phyloP scores from a whole-genome alignment of 2,113 vertebrate species.

The Pluvialis apricaria region DNA sequence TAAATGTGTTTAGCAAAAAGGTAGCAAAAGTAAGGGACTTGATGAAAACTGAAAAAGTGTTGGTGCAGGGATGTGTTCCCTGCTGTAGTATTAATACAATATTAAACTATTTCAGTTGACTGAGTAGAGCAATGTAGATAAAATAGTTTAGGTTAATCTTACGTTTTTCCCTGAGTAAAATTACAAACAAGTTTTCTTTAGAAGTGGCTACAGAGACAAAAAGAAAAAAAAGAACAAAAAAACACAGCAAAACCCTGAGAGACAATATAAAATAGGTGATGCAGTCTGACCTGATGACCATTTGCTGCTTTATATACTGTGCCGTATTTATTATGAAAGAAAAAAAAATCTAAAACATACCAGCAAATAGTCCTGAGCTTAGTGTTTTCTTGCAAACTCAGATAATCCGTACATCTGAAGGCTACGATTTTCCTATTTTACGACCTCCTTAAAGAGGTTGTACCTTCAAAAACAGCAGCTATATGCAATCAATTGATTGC shows the following conservation, averaged over 20 bases:
- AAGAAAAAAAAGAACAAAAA: background rate
- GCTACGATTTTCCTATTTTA: conserved; percentile 39
- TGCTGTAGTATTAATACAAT: background rate
- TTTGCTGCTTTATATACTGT: background rate
- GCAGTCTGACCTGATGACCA: background rate
- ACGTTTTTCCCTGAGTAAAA: background rate
- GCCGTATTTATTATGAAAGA: background rate
- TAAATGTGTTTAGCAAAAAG: background rate
- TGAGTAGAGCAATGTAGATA: background rate
- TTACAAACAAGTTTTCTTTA: background rate
- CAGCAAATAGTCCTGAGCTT: background rate
- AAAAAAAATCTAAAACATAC: background rate
- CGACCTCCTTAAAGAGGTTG: conserved; percentile 23
- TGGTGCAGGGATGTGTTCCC: background rate
- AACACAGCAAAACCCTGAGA: accelerated
- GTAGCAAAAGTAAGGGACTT: background rate
- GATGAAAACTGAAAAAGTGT: background rate
- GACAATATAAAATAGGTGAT: background rate
- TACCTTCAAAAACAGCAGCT: conserved; percentile 22
- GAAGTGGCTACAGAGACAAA: background rate
- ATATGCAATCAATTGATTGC: conserved; percentile 63
- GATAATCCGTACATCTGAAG: background rate
- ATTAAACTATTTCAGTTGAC: background rate
- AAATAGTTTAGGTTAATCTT: background rate
- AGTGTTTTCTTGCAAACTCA: background rate